These are phyloP conservation scores for Caenorhabditis briggsae DNA, from an alignment of 1,140 invertebrate genomes.

Conservation along the genomic window DNA sequence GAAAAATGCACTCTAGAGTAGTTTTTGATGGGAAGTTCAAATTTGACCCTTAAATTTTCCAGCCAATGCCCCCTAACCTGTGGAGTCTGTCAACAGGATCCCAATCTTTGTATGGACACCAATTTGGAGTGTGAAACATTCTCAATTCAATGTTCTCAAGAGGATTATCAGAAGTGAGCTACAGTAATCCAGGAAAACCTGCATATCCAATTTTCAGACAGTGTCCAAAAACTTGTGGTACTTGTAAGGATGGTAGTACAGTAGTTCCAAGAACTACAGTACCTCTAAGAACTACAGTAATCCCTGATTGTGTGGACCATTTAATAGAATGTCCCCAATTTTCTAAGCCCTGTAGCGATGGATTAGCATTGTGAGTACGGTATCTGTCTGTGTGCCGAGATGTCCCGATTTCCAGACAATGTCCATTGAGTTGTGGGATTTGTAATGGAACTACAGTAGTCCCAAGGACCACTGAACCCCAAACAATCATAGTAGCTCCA, in stretches of 20 bases:
- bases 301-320: neutral
- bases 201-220: neutral
- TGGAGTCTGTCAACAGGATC: slow-evolving; percentile 5
- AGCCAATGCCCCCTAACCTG: neutral
- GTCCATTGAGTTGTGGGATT: too few species aligned
- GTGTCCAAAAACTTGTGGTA: neutral
- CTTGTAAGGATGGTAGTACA: neutral
- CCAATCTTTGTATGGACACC: neutral
- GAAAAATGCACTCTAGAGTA: too few species aligned
- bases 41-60: neutral
- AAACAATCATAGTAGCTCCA: neutral
- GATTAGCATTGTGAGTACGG: too few species aligned
- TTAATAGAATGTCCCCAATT: neutral
- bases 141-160: neutral
- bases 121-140: neutral
- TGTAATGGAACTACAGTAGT: neutral
- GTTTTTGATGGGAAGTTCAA: too few species aligned
- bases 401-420: neutral
- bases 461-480: neutral
- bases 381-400: neutral
- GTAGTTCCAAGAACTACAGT: neutral
- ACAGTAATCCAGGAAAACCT: neutral
- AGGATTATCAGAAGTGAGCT: neutral
- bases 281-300: neutral
- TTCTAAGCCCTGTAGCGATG: too few species aligned